Percentiles rank a stretch among this genome's conserved stretches.
These are phyloP conservation scores for Ophion slaviceki DNA, from an alignment of 2,888 invertebrate species.

Conservation along the genomic window DNA sequence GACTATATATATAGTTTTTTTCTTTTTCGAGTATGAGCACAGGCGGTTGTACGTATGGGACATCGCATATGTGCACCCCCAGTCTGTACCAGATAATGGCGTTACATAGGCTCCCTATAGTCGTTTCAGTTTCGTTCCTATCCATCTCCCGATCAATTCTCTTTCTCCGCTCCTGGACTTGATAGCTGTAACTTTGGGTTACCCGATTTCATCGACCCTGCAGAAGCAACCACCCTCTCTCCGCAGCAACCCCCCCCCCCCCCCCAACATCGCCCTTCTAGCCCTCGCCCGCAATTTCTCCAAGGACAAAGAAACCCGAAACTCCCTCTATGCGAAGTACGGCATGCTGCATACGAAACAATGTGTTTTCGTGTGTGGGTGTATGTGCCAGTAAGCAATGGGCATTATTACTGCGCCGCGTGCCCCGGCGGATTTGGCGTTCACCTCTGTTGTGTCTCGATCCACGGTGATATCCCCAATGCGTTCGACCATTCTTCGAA, in stretches of 20 bases:
- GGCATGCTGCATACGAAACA: constrained; percentile 28
- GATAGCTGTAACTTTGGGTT: constrained; percentile 64
- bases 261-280: neutral
- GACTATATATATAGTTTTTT: constrained; percentile 63
- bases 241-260: constrained; percentile 74
- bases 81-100: constrained; percentile 81
- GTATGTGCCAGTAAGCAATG: constrained; percentile 71
- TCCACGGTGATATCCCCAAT: constrained; percentile 10
- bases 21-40: constrained; percentile 69
- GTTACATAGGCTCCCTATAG: constrained; percentile 74
- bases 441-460: constrained; percentile 16
- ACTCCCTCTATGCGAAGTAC: constrained; percentile 37
- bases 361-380: constrained; percentile 24
- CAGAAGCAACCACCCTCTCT: constrained; percentile 43
- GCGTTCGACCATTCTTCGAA: constrained; percentile 46
- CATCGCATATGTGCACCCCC: constrained; percentile 80
- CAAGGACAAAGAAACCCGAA: constrained; percentile 53
- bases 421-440: constrained; percentile 31
- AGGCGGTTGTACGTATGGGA: constrained; percentile 76
- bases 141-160: constrained; percentile 65
- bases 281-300: constrained; percentile 17
- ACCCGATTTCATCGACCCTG: constrained; percentile 66
- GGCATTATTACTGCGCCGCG: constrained; percentile 74
- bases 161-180: constrained; percentile 58
- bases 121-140: constrained; percentile 55